Conservation (phyloP, 2,888 invertebrate species). For the Druceiella hillmani region DNA sequence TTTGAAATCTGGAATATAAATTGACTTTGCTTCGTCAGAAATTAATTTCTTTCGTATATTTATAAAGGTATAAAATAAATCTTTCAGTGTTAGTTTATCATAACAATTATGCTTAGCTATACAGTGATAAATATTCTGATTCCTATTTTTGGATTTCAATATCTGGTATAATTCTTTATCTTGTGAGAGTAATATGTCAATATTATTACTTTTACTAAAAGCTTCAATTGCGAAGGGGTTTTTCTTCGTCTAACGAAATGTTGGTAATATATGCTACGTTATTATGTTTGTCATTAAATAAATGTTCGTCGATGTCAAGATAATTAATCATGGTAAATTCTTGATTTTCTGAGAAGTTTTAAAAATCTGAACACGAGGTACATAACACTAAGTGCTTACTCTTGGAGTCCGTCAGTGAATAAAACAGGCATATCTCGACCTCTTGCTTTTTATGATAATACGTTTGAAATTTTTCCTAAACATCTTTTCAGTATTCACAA, state of each 20-base stretch:
- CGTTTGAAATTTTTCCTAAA: too few species aligned
- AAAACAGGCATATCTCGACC: too few species aligned
- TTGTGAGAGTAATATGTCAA: slow-evolving; percentile 3
- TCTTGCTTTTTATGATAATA: too few species aligned
- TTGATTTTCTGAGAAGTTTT: not conserved
- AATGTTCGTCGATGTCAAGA: slow-evolving; percentile 3
- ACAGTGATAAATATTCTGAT: slow-evolving; percentile 8
- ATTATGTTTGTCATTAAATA: slow-evolving; percentile 2
- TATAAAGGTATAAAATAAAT: slow-evolving; percentile 14
- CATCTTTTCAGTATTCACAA: too few species aligned
- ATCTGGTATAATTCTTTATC: slow-evolving; percentile 10
- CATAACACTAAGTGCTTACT: too few species aligned
- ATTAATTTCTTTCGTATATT: slow-evolving; percentile 5
- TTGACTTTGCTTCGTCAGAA: not conserved
- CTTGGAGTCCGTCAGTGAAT: too few species aligned
- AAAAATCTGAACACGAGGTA: slow-evolving; percentile 2
- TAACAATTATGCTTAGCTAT: slow-evolving; percentile 15
- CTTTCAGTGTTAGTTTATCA: slow-evolving; percentile 17
- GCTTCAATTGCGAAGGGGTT: slow-evolving; percentile 4
- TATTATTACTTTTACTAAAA: slow-evolving; percentile 10
- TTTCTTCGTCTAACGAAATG: slow-evolving; percentile 4
- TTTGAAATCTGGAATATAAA: slow-evolving; percentile 7
- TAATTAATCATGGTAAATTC: slow-evolving; percentile 4
- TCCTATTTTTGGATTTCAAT: slow-evolving; percentile 5
- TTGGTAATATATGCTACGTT: slow-evolving; percentile 2